A percentile compares a stretch with the other conserved stretches of the same genome.
phyloP scores from a whole-genome alignment of 1,140 invertebrate species.

The Lepidurus packardi region DNA sequence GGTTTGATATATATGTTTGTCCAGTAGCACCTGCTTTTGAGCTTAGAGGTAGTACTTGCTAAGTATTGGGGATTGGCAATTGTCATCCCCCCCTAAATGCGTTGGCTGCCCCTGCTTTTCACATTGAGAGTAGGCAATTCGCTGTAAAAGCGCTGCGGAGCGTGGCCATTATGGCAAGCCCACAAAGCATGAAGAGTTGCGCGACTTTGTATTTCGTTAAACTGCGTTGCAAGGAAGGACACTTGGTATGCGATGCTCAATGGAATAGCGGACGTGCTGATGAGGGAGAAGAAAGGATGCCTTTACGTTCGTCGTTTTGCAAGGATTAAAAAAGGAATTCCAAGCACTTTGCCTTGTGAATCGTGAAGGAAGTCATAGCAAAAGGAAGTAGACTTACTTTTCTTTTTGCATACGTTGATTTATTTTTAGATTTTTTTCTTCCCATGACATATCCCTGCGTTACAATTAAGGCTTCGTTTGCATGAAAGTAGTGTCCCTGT shows the following conservation, averaged over 20 bases:
- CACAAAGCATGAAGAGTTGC: neutral
- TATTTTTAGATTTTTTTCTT: constrained; percentile 2
- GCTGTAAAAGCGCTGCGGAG: no score
- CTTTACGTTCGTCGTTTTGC: neutral
- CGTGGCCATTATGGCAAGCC: neutral
- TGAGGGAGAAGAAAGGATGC: neutral
- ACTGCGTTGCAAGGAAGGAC: neutral
- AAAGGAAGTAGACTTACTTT: neutral
- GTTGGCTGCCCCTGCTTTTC: no score
- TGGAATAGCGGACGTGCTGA: neutral
- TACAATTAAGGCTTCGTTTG: no score
- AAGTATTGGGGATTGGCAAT: neutral
- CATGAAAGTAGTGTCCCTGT: no score
- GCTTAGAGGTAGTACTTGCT: neutral
- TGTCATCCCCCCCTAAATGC: no score
- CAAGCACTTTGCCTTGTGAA: neutral
- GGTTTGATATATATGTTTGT: constrained; percentile 4
- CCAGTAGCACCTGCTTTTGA: neutral
- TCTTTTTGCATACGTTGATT: neutral
- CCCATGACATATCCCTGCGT: neutral
- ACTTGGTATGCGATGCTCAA: constrained; percentile 8
- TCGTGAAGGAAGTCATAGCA: neutral
- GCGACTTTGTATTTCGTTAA: neutral
- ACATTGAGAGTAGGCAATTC: no score
- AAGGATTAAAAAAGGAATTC: neutral